phyloP scores from a whole-genome alignment of 2,888 invertebrate genomes.

The Thera britannica region DNA sequence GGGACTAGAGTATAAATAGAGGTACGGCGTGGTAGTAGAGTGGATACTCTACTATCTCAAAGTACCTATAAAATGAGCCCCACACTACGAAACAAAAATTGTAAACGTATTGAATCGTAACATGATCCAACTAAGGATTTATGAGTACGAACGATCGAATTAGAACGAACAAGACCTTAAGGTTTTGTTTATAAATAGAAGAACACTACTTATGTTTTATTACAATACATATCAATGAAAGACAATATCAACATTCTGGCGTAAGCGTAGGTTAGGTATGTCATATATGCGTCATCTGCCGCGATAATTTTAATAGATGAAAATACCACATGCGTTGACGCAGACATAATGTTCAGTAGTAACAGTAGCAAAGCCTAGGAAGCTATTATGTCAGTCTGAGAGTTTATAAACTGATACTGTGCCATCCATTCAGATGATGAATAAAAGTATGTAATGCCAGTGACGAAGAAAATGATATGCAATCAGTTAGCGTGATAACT shows the following conservation, averaged over 20 bases:
- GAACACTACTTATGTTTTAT: slow-evolving; percentile 45
- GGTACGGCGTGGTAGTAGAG: no score
- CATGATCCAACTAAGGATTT: slow-evolving; percentile 39
- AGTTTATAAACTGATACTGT: background rate
- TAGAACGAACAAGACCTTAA: slow-evolving; percentile 36
- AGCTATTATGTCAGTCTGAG: background rate
- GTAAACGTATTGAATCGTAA: slow-evolving; percentile 2
- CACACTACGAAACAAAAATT: slow-evolving; percentile 19
- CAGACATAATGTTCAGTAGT: slow-evolving; percentile 30
- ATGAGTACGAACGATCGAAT: slow-evolving; percentile 23
- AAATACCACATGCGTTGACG: slow-evolving; percentile 42
- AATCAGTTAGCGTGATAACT: no score
- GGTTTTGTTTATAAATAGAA: slow-evolving; percentile 58
- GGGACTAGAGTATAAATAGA: no score
- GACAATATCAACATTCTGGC: slow-evolving; percentile 74
- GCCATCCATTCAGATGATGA: background rate
- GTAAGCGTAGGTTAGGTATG: slow-evolving; percentile 47
- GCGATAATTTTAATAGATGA: slow-evolving; percentile 41
- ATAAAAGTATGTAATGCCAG: no score
- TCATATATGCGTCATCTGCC: slow-evolving; percentile 56
- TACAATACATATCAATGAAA: slow-evolving; percentile 66
- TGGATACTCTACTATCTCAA: slow-evolving; percentile 12
- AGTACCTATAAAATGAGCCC: slow-evolving; percentile 19
- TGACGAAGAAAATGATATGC: no score
- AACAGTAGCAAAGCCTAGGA: slow-evolving; percentile 3